Conservation (phyloP, 2,113 vertebrate species). For the Brevimyrus niger region DNA sequence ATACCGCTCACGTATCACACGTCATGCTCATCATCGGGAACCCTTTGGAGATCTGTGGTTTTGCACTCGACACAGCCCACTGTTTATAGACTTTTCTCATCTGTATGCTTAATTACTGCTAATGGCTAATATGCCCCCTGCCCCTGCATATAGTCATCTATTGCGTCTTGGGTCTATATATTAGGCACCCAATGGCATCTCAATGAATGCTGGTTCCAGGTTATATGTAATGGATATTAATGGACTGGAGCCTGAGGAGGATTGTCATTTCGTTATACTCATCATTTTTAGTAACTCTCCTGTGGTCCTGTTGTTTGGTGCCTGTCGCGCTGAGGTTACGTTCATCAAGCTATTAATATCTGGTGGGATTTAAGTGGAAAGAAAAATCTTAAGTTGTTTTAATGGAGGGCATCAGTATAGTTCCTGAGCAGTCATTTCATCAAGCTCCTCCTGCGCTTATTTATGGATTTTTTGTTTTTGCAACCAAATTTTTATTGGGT, state of each 20-base stretch:
- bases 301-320: neutral
- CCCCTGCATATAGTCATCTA: neutral
- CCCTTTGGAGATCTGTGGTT: neutral
- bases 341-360: neutral
- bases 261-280: neutral
- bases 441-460: neutral
- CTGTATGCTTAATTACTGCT: neutral
- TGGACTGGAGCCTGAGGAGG: neutral
- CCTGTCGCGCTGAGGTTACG: neutral
- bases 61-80: neutral
- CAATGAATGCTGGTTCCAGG: neutral
- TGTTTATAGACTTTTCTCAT: neutral
- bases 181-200: neutral
- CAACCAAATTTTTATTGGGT: no score
- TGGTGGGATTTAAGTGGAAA: constrained; percentile 1
- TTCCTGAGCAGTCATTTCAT: neutral
- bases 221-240: neutral
- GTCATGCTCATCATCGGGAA: neutral
- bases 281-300: neutral
- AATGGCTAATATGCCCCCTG: neutral
- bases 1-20: neutral
- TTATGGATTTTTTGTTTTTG: no score
- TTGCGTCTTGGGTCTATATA: neutral
- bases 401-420: neutral
- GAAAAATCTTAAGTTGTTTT: neutral